These are phyloP conservation scores for Tetramorium alpestre DNA, from an alignment of 1,140 invertebrate genomes.

Conservation along the genomic window DNA sequence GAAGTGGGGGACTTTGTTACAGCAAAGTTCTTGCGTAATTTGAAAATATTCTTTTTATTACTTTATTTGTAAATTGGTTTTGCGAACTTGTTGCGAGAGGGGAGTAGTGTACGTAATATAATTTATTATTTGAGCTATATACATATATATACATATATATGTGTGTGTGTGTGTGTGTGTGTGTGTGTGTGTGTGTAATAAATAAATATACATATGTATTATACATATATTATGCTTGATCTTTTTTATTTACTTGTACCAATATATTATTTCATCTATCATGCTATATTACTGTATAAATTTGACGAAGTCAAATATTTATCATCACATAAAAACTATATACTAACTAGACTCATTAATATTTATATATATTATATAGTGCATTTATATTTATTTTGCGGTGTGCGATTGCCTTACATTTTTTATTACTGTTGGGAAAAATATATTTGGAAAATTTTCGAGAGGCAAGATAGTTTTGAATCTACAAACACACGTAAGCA, in stretches of 20 bases:
- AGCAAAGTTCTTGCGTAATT: conserved; percentile 44
- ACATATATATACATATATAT: neutral
- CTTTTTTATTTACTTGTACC: neutral
- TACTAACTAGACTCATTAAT: neutral
- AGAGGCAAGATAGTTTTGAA: neutral
- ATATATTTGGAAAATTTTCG: neutral
- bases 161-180: too few relatives aligned
- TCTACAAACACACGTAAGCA: neutral
- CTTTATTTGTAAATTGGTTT: conserved; percentile 35
- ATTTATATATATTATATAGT: conserved; percentile 3
- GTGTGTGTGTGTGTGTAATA: neutral
- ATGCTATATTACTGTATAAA: neutral
- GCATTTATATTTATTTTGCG: neutral
- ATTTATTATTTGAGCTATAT: neutral
- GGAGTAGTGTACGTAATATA: neutral
- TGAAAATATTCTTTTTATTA: conserved; percentile 41
- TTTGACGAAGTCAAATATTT: neutral
- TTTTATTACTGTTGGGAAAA: neutral
- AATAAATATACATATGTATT: neutral
- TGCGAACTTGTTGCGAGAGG: too few relatives aligned
- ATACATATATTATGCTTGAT: neutral
- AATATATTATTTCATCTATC: neutral
- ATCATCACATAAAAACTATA: neutral
- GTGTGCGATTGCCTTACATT: neutral
- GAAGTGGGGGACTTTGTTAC: conserved; percentile 57